Percentiles rank a stretch among this genome's conserved stretches.
Conservation (phyloP, 2,797 vertebrate genomes). For the Falco berigora region DNA sequence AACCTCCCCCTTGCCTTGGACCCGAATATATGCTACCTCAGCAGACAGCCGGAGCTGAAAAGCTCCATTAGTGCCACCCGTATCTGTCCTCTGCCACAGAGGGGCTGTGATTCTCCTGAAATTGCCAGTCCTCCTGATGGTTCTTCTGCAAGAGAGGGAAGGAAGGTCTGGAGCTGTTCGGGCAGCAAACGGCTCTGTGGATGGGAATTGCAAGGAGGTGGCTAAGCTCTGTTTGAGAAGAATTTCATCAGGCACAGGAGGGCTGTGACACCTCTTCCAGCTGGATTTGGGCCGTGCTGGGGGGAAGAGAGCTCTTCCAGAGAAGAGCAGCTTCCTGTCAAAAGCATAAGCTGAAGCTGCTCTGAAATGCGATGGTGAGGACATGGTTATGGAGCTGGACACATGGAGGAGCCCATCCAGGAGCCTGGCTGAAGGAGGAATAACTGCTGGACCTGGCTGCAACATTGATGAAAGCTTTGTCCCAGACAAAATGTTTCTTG, state of each 20-base stretch:
- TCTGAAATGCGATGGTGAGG: background rate
- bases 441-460: background rate
- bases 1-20: background rate
- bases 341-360: background rate
- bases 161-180: background rate
- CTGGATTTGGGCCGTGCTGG: background rate
- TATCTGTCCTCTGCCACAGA: background rate
- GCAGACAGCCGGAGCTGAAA: background rate
- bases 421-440: background rate
- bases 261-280: background rate
- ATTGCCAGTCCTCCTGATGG: background rate
- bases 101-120: background rate
- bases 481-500: constrained; percentile 3
- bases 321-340: background rate
- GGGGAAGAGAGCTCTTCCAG: background rate
- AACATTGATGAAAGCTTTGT: background rate
- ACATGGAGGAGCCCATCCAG: background rate
- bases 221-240: background rate
- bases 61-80: background rate
- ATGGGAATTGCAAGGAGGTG: background rate
- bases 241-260: background rate
- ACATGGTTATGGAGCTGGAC: accelerated
- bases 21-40: background rate
- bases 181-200: background rate
- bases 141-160: background rate